A percentile compares a stretch with the other conserved stretches of the same genome.
Conservation (phyloP, 2,797 vertebrate species). For the Scyliorhinus canicula region DNA sequence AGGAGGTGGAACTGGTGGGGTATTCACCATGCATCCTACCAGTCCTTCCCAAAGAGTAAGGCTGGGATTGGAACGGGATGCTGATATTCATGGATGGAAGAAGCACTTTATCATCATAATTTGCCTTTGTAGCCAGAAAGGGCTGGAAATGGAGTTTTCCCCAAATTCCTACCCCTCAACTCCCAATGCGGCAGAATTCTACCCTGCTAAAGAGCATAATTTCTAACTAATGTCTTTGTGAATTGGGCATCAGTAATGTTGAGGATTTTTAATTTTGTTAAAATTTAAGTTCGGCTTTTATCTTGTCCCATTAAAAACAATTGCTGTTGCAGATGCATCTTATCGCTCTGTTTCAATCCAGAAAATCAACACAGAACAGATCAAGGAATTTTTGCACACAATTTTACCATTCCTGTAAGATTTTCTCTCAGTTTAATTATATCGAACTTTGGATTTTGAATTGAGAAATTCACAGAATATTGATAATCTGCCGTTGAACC, state of each 20-base stretch:
- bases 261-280: neutral
- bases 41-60: neutral
- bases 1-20: neutral
- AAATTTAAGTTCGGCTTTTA: neutral
- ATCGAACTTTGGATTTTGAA: neutral
- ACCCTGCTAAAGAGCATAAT: neutral
- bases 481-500: neutral
- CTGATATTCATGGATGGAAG: neutral
- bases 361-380: neutral
- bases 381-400: neutral
- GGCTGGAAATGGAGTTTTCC: neutral
- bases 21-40: conserved; percentile 45
- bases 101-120: neutral
- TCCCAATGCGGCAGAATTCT: neutral
- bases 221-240: neutral
- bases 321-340: neutral
- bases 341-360: neutral
- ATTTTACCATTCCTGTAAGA: neutral
- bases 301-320: neutral
- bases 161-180: neutral
- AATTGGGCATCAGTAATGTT: neutral
- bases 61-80: neutral
- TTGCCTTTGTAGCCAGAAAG: neutral
- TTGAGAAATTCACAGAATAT: neutral
- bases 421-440: neutral